Conservation (phyloP, 2,888 invertebrate genomes). For the Phaedon cochleariae region DNA sequence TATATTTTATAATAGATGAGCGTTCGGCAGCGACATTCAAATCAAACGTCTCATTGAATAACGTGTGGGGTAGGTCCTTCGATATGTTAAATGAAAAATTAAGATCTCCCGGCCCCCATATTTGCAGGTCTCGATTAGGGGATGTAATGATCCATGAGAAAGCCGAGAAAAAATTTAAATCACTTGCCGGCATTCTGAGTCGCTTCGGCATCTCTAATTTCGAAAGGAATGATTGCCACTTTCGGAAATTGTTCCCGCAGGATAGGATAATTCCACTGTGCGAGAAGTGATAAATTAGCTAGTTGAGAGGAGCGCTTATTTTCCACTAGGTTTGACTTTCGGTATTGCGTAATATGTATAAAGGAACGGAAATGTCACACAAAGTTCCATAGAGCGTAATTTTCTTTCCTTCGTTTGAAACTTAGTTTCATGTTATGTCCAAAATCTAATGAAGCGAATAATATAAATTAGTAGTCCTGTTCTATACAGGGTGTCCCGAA, state of each 20-base stretch:
- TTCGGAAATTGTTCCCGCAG: slow-evolving; percentile 34
- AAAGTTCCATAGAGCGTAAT: not conserved
- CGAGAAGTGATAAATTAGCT: slow-evolving; percentile 27
- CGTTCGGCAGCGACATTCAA: no score
- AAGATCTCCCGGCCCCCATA: not conserved
- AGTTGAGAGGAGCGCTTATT: slow-evolving; percentile 29
- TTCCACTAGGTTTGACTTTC: slow-evolving; percentile 35
- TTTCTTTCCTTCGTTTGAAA: not conserved
- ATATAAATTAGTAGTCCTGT: no score
- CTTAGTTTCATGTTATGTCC: no score
- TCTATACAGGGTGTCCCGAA: no score
- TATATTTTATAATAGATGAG: no score
- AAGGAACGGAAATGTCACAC: not conserved
- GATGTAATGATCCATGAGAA: slow-evolving; percentile 26
- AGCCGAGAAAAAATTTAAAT: slow-evolving; percentile 29
- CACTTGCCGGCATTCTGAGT: slow-evolving; percentile 22
- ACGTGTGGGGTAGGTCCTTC: no score
- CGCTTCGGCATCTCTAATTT: slow-evolving; percentile 39
- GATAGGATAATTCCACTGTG: slow-evolving; percentile 14
- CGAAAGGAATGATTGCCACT: slow-evolving; percentile 42
- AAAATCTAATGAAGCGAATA: no score
- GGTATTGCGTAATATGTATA: slow-evolving; percentile 29
- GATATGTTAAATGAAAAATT: not conserved
- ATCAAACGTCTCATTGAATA: no score
- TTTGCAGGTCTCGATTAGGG: slow-evolving; percentile 7